Evolutionary conservation across 1,140 invertebrate genomes (phyloP), one percentile per base, ranked within the genome.

Genomic region (Ceratosolen solmsi): DNA sequence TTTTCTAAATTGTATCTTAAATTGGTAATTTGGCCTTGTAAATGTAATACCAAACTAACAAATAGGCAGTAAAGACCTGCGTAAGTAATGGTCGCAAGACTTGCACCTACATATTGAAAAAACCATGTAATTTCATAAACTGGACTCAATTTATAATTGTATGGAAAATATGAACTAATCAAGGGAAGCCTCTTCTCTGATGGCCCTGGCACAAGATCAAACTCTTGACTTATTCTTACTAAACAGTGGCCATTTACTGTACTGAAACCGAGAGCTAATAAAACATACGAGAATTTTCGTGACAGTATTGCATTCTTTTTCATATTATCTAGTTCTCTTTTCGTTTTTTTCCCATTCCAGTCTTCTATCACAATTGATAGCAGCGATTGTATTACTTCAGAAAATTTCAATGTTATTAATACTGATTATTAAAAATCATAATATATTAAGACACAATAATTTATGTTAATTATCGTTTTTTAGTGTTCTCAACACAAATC

Each of bases 101-200:
- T 30, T 0, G 77, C 9, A 11, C 60, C 72, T 13, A 54, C 13
- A 22, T 60, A 79, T 17, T 83, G 82, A 1, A 76, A 15, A 11
- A 83, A 27, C 77, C 77, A 83, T 7, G 49, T 79, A 0, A 83
- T 38, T n/a, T 83, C 72, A 22, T 58, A 83, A 3, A 80, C 22
- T 1, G 82, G 82, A 46, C 72, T 80, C 0, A 17, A 17, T 51
- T 51, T 79, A 27, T 76, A 79, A 20, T 79, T n/a, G 22, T 60
- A 79, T 7, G 82, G 82, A 75, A 83, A 25, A 8, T 75, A 71
- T 8, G 77, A 80, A 36, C 38, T 76, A 2, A 83, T 0, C 49
- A 79, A 33, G 0, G 72, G 60, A 25, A 38, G 49, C 11, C 72
- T 20, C 51, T 71, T 83, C 17, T 75, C 54, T 73, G 17, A 1